phyloP scores from a whole-genome alignment of 2,113 vertebrate genomes.

The Vulpes ferrilata region DNA sequence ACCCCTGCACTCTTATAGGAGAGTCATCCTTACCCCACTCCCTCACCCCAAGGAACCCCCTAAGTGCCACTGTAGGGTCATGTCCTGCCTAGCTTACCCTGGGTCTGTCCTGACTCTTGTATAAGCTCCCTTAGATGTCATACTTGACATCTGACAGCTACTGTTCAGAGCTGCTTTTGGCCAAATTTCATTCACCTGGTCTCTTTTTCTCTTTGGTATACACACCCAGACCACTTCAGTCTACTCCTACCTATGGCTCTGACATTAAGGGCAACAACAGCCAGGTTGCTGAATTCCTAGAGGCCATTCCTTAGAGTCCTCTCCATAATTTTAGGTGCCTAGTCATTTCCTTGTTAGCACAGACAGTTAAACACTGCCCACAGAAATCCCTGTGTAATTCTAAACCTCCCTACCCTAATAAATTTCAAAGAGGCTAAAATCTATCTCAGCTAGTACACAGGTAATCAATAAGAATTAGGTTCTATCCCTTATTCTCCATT shows the following conservation, averaged over 20 bases:
- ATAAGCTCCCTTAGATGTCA: background rate
- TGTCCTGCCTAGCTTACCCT: background rate
- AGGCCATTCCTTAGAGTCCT: background rate
- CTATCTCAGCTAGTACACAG: background rate
- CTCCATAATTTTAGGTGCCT: background rate
- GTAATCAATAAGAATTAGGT: background rate
- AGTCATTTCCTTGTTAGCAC: background rate
- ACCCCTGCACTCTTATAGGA: background rate
- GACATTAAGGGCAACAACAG: background rate
- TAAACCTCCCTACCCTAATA: background rate
- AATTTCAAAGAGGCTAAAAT: background rate
- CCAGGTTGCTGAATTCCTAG: background rate
- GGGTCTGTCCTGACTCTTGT: background rate
- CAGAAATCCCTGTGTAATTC: background rate
- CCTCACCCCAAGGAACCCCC: background rate
- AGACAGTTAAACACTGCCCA: background rate
- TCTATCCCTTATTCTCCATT: slow-evolving; percentile 70
- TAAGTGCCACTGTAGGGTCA: background rate
- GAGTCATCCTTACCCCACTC: background rate
- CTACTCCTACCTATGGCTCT: background rate
- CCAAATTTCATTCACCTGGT: background rate
- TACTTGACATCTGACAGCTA: background rate
- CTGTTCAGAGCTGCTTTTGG: background rate
- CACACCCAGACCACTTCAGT: background rate
- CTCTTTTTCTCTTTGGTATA: background rate